A percentile compares a stretch with the other conserved stretches of the same genome.
phyloP scores from a whole-genome alignment of 2,113 vertebrate species.

The Meriones unguiculatus region DNA sequence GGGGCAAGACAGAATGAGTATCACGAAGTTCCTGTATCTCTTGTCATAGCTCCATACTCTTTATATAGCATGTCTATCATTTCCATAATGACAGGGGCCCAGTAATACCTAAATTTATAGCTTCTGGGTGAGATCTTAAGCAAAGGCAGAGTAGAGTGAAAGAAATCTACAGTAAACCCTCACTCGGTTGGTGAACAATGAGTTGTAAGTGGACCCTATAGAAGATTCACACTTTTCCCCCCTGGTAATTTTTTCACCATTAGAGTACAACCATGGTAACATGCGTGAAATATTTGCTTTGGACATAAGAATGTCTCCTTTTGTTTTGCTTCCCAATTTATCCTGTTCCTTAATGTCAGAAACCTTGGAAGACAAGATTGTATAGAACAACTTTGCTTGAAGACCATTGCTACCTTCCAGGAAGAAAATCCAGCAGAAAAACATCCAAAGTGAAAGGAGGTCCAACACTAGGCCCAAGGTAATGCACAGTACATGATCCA shows the following conservation, averaged over 20 bases:
- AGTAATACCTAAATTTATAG: not conserved
- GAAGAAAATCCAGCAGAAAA: not conserved
- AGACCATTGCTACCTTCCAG: fast-evolving
- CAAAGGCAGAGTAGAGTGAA: not conserved
- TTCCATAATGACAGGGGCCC: not conserved
- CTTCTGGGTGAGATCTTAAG: not conserved
- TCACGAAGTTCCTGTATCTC: fast-evolving
- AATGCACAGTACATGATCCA: fast-evolving
- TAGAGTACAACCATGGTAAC: fast-evolving
- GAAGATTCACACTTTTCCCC: not conserved
- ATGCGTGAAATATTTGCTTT: not conserved
- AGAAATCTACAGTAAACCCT: not conserved
- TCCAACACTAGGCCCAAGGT: not conserved
- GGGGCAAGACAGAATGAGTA: too few relatives aligned
- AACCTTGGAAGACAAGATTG: fast-evolving
- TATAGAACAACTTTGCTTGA: fast-evolving
- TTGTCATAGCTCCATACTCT: fast-evolving
- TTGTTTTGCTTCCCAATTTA: fast-evolving
- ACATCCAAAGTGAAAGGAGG: fast-evolving
- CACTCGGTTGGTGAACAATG: not conserved
- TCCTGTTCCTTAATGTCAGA: too few relatives aligned
- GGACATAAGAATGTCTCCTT: not conserved
- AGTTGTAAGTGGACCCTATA: fast-evolving
- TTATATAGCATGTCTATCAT: not conserved
- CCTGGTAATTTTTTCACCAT: not conserved